Conservation (phyloP, 2,113 vertebrate species). For the Aegotheles bennettii region DNA sequence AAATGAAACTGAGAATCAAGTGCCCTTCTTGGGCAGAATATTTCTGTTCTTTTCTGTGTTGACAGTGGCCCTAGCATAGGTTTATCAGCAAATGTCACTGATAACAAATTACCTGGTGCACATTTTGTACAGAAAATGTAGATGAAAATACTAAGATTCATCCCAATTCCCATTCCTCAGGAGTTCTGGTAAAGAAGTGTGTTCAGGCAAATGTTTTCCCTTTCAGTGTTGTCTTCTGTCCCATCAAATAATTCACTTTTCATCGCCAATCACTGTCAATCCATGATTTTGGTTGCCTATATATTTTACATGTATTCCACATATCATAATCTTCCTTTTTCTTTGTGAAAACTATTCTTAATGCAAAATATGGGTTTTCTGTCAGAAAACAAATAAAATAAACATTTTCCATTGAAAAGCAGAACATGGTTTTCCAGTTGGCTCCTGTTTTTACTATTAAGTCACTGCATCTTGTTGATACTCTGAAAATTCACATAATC, state of each 20-base stretch:
- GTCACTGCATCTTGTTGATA: background rate
- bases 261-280: background rate
- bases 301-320: background rate
- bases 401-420: background rate
- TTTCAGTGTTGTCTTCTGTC: background rate
- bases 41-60: background rate
- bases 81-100: background rate
- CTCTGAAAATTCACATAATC: background rate
- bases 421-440: background rate
- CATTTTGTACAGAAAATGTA: background rate
- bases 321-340: background rate
- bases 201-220: background rate
- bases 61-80: background rate
- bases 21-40: background rate
- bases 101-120: background rate
- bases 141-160: background rate
- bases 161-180: background rate
- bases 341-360: background rate
- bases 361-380: background rate
- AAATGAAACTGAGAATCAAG: background rate
- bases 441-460: background rate
- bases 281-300: background rate
- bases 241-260: background rate
- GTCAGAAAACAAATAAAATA: background rate
- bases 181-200: background rate